Conservation (phyloP, 1,140 invertebrate species). For the Rhyzopertha dominica region DNA sequence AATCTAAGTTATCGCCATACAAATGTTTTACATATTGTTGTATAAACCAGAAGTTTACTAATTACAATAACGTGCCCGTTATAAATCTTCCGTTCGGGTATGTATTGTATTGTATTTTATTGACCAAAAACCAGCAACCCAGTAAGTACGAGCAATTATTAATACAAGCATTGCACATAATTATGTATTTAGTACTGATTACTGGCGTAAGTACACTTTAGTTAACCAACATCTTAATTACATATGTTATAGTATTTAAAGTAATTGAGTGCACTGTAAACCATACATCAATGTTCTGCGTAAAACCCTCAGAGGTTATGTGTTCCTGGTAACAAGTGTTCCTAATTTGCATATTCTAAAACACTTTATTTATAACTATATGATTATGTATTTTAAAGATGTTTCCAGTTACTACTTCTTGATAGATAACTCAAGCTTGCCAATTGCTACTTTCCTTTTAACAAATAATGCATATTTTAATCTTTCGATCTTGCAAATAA, state of each 20-base stretch:
- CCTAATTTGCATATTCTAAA: slow-evolving; percentile 28
- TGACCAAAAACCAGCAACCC: slow-evolving; percentile 9
- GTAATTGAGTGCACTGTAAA: no score
- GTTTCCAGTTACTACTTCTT: no score
- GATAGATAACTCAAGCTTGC: no score
- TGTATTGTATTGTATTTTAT: no score
- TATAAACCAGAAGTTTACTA: background rate
- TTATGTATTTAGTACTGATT: background rate
- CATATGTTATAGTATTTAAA: no score
- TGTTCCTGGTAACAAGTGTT: slow-evolving; percentile 23
- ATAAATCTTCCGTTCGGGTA: background rate
- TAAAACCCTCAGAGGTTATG: no score
- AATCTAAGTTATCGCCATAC: slow-evolving; percentile 12
- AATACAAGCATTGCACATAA: background rate
- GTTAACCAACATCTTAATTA: background rate
- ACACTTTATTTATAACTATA: slow-evolving; percentile 1
- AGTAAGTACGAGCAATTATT: background rate
- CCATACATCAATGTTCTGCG: no score
- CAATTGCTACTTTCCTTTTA: no score
- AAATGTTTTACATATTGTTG: slow-evolving; percentile 1
- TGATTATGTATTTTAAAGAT: no score
- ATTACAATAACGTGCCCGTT: background rate
- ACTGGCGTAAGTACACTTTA: slow-evolving; percentile 1
- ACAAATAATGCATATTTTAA: no score
- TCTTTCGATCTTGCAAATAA: no score